phyloP scores from a whole-genome alignment of 1,140 invertebrate genomes.

The Drosophila kohkoa region DNA sequence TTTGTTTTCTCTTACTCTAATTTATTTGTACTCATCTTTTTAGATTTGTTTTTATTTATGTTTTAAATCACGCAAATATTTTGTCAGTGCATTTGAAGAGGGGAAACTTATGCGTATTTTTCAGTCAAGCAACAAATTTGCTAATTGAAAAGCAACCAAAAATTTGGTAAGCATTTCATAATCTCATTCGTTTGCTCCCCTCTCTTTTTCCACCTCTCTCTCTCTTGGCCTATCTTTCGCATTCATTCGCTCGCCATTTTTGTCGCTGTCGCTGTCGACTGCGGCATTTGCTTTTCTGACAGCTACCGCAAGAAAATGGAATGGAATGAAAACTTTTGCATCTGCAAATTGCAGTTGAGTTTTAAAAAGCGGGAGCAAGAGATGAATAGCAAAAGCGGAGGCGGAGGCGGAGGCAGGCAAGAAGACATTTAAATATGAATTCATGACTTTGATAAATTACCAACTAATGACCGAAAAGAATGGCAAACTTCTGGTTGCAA shows the following conservation, averaged over 20 bases:
- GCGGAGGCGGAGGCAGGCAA: not conserved
- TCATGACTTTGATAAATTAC: conserved; percentile 82
- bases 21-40: not conserved
- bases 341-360: conserved; percentile 61
- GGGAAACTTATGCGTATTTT: conserved; percentile 30
- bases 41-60: not conserved
- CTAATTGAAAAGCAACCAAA: conserved; percentile 48
- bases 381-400: not conserved
- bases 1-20: no score
- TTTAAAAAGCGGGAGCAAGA: not conserved
- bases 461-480: conserved; percentile 77
- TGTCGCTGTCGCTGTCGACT: conserved; percentile 20
- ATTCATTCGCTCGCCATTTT: conserved; percentile 3
- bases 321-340: conserved; percentile 68
- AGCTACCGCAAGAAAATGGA: conserved; percentile 52
- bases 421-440: conserved; percentile 53
- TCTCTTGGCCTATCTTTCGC: not conserved
- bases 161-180: conserved; percentile 29
- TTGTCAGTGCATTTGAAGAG: not conserved
- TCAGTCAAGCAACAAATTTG: conserved; percentile 51
- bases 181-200: not conserved
- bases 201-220: not conserved
- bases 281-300: conserved; percentile 64
- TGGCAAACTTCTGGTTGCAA: conserved; percentile 74
- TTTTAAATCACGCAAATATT: not conserved